Evolutionary conservation across 53 echinoderm and acorn worm genomes (phyloP).

Genomic region (Pentamera pediparva): DNA sequence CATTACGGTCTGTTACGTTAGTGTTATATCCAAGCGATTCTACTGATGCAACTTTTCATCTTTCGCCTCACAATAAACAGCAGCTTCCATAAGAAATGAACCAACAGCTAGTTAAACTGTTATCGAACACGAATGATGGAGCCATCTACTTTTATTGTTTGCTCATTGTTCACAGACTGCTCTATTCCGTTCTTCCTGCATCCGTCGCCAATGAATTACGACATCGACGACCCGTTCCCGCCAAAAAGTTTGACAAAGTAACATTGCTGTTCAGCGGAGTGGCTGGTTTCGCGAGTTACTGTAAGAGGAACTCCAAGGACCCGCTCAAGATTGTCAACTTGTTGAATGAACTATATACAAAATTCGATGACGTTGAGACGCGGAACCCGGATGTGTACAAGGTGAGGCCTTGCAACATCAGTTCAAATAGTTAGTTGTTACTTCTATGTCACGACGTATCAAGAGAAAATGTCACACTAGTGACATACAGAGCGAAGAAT

Average conservation of each 20-base stretch:
- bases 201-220: conserved; percentile 92
- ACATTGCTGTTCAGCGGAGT: conserved; percentile 97
- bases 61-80: too few relatives aligned
- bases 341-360: conserved; percentile 83
- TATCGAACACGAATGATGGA: too few relatives aligned
- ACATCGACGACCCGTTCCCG: conserved; percentile 80
- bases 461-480: too few relatives aligned
- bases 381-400: conserved; percentile 80
- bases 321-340: conserved; percentile 79
- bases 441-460: too few relatives aligned
- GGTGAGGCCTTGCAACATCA: too few relatives aligned
- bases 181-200: conserved; percentile 89
- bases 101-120: too few relatives aligned
- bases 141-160: not conserved
- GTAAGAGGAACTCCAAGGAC: conserved; percentile 67
- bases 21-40: too few relatives aligned
- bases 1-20: too few relatives aligned
- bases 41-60: too few relatives aligned
- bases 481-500: too few relatives aligned
- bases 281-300: conserved; percentile 80
- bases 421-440: too few relatives aligned
- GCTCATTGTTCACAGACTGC: conserved; percentile 34
- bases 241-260: conserved; percentile 83
- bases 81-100: too few relatives aligned
- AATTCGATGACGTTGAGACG: conserved; percentile 67